Base-by-base conservation (phyloP, 2,113 vertebrate genomes). In the Muntiacus muntjak region DNA sequence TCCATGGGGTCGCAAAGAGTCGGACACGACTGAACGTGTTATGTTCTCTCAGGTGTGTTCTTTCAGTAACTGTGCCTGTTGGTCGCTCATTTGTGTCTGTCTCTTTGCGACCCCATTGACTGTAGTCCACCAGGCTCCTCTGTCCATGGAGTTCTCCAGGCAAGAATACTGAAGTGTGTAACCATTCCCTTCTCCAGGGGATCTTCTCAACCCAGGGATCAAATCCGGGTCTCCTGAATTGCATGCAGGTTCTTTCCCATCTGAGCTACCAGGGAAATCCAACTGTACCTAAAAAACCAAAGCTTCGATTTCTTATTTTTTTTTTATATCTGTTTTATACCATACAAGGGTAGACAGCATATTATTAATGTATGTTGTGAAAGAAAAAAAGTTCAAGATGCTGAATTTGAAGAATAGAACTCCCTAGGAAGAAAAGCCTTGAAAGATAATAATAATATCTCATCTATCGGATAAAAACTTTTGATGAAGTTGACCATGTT, bases 401-500 rank as follows among this genome's bases (percentile, higher is more conserved):
- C 11, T 58, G 47, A 50, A 81, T 93, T 94, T 94, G 40, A 96
- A 88, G 54, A 79, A 28, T 67, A 30, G 25, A 87, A 86, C 30
- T 89, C 33, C 16, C 1, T 47, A 76, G 43, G 40, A 94, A 28
- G 43, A 79, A 88, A 91, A 64, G 19, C 14, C 82, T 97, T 98
- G 76, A 85, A 67, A 94, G 86, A 64, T 58, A 95, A 47, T 28
- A 62, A 43, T 28, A 71, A 82, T 87, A 47, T 33, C 87, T 97
- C 84, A 92, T 47, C 60, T 87, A 95, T 26, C 55, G 54, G 15
- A 57, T 83, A 40, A 91, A 78, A 58, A 17, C 45, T 25, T 58
- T 55, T 71, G 89, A 87, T 87, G 84, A 50, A 87, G 12, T 74
- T 52, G 43, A 40, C 36, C 50, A n/a, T 60, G 26, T 82, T 87